Conservation (phyloP, 2,113 vertebrate species). For the Dasyornis broadbenti region DNA sequence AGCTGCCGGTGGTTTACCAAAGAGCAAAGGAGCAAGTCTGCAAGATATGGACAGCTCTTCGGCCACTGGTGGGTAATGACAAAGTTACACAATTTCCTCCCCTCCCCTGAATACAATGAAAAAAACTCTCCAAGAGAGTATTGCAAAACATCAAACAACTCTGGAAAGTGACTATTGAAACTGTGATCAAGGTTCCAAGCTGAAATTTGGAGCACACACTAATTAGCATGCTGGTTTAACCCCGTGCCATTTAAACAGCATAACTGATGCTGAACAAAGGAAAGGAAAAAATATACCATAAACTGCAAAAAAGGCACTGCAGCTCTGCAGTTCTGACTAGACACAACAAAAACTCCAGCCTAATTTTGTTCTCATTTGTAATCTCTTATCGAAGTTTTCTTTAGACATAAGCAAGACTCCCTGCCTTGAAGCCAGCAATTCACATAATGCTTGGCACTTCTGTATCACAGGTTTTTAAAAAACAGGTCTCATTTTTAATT, state of each 20-base stretch:
- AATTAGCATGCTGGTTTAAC: background rate
- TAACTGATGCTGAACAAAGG: background rate
- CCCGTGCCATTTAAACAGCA: background rate
- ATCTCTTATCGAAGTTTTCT: background rate
- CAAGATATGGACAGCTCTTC: slow-evolving; percentile 77
- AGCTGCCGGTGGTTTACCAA: slow-evolving; percentile 80
- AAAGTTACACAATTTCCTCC: background rate
- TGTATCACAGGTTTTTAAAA: background rate
- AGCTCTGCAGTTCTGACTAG: background rate
- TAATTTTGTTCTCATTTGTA: background rate
- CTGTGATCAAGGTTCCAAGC: background rate
- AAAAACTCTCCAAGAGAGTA: background rate
- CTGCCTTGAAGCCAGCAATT: background rate
- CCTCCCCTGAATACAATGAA: background rate
- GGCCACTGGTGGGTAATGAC: slow-evolving; percentile 73
- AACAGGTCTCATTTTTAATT: background rate
- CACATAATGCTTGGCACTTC: background rate
- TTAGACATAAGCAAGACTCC: background rate
- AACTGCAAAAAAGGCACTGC: background rate
- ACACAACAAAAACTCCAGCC: background rate
- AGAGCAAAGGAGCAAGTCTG: slow-evolving; percentile 68
- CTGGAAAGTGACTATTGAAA: background rate
- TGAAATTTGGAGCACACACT: background rate
- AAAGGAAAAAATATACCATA: background rate
- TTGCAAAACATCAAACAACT: background rate